These are phyloP conservation scores for Amiota mariae DNA, from an alignment of 2,888 invertebrate genomes.

Conservation along the genomic window DNA sequence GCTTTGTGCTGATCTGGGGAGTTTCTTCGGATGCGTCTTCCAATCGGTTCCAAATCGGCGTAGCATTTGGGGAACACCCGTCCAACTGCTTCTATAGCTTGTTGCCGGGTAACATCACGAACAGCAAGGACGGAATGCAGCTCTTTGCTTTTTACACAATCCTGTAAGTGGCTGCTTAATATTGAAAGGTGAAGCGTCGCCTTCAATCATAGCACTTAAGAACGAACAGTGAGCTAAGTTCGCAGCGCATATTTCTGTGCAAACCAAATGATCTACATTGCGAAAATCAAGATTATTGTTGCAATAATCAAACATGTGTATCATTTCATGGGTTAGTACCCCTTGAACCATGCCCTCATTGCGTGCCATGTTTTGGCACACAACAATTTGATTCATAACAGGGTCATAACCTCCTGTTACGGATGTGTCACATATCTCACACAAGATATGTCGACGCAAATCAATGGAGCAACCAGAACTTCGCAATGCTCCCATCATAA, in stretches of 20 bases:
- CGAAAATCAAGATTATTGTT: constrained; percentile 89
- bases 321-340: constrained; percentile 92
- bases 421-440: constrained; percentile 88
- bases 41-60: constrained; percentile 92
- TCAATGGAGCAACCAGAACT: constrained; percentile 80
- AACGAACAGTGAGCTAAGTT: constrained; percentile 95
- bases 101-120: constrained; percentile 80
- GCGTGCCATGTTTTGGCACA: constrained; percentile 90
- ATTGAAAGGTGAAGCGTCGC: constrained; percentile 81
- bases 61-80: constrained; percentile 94
- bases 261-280: constrained; percentile 93
- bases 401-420: constrained; percentile 90
- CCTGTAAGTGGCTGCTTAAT: constrained; percentile 86
- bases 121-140: constrained; percentile 87
- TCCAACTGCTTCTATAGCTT: constrained; percentile 86
- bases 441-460: constrained; percentile 89
- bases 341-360: constrained; percentile 83
- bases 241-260: constrained; percentile 95
- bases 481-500: constrained; percentile 89
- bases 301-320: constrained; percentile 97
- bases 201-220: constrained; percentile 83
- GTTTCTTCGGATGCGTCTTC: constrained; percentile 83
- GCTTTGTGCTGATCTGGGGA: constrained; percentile 85
- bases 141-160: constrained; percentile 93
- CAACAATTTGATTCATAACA: constrained; percentile 78